A percentile compares a stretch with the other conserved stretches of the same genome.
Conservation (phyloP, 2,113 vertebrate species). For the Galeopterus variegatus region DNA sequence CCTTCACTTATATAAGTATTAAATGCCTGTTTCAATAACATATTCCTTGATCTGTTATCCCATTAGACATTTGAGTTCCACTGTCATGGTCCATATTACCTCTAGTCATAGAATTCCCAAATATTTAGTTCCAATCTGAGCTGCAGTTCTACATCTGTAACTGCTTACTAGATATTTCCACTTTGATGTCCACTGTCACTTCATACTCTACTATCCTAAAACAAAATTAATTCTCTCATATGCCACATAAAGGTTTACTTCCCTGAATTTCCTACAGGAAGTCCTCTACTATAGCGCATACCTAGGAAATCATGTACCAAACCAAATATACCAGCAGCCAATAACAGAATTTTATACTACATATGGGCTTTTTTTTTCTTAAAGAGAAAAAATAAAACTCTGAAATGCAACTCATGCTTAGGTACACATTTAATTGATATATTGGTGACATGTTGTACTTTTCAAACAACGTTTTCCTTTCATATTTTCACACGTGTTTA, state of each 20-base stretch:
- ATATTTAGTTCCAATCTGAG: background rate
- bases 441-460: background rate
- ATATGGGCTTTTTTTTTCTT: background rate
- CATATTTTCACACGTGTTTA: background rate
- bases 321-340: background rate
- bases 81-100: background rate
- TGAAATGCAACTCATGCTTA: background rate
- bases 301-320: background rate
- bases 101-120: background rate
- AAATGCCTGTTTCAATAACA: background rate
- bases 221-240: background rate
- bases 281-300: background rate
- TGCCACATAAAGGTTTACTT: background rate
- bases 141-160: background rate
- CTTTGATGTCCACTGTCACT: background rate
- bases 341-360: background rate
- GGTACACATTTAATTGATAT: background rate
- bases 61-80: background rate
- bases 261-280: background rate
- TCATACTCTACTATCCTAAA: conserved; percentile 38
- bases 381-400: background rate
- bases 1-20: background rate
- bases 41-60: background rate
- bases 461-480: background rate
- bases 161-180: background rate